Evolutionary conservation across 1,140 invertebrate species (phyloP).

Genomic region (Dendroctonus ponderosae): DNA sequence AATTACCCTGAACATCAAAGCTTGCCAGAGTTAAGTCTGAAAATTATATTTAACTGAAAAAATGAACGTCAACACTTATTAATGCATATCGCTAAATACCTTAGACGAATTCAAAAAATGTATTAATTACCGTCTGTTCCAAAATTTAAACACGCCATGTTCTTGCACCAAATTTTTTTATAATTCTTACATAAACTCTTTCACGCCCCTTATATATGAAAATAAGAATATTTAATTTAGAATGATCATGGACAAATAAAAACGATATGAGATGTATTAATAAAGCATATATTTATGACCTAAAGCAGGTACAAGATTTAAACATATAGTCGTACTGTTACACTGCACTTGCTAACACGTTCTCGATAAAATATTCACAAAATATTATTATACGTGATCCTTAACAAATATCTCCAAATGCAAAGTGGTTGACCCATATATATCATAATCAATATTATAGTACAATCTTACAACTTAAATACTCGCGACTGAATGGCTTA

Average conservation of each 20-base stretch:
- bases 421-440: constrained; percentile 36
- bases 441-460: constrained; percentile 37
- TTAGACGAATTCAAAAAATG: too few relatives aligned
- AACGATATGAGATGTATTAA: constrained; percentile 29
- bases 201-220: too few relatives aligned
- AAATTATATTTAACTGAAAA: too few relatives aligned
- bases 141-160: too few relatives aligned
- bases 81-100: too few relatives aligned
- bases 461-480: constrained; percentile 36
- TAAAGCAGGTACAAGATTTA: constrained; percentile 38
- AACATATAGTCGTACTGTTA: constrained; percentile 45
- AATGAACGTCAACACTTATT: too few relatives aligned
- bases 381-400: constrained; percentile 22
- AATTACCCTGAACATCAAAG: too few relatives aligned
- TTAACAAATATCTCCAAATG: constrained; percentile 41
- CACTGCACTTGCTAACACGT: constrained; percentile 37
- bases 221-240: too few relatives aligned
- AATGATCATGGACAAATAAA: constrained; percentile 5
- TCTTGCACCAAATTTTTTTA: too few relatives aligned
- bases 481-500: constrained; percentile 17
- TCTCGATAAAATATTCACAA: constrained; percentile 32
- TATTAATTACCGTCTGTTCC: too few relatives aligned
- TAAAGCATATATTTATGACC: constrained; percentile 41
- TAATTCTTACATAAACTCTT: too few relatives aligned
- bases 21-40: too few relatives aligned